A percentile compares a stretch with the other conserved stretches of the same genome.
phyloP scores from a whole-genome alignment of 2,888 invertebrate genomes.

The Gymnoscelis rufifasciata region DNA sequence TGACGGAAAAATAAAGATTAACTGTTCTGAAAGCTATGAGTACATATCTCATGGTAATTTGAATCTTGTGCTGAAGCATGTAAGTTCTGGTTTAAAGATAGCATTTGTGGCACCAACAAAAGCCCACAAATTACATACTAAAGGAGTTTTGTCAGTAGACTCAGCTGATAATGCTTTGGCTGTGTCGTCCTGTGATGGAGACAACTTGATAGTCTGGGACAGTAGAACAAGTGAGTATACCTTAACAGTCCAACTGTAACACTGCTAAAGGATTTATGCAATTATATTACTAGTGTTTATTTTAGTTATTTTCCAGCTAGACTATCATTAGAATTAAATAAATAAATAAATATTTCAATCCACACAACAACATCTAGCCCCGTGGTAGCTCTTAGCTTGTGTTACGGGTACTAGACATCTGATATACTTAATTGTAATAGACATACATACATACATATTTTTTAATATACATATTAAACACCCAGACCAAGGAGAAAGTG shows the following conservation, averaged over 20 bases:
- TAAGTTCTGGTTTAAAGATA: constrained; percentile 59
- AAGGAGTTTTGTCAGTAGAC: constrained; percentile 75
- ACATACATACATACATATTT: too few species aligned
- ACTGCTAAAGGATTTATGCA: neutral
- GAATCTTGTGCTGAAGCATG: constrained; percentile 65
- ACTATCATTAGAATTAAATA: too few species aligned
- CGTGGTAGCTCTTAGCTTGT: too few species aligned
- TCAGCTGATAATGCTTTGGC: constrained; percentile 80
- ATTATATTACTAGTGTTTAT: too few species aligned
- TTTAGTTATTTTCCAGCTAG: too few species aligned
- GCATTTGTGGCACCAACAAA: constrained; percentile 76
- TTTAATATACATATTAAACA: too few species aligned
- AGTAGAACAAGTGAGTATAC: constrained; percentile 75
- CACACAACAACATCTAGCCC: too few species aligned
- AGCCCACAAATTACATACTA: constrained; percentile 64
- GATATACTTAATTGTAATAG: too few species aligned
- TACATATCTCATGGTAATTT: constrained; percentile 60
- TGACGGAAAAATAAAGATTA: constrained; percentile 66
- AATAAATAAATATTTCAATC: too few species aligned
- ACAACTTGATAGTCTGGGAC: constrained; percentile 82
- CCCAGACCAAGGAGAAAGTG: too few species aligned
- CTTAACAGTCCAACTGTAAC: too few species aligned
- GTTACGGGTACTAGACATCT: too few species aligned
- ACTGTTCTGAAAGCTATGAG: constrained; percentile 58
- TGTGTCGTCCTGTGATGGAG: constrained; percentile 80